Percentiles rank a stretch among this genome's conserved stretches.
Conservation (phyloP, 1,140 invertebrate genomes). For the Nylanderia fulva region DNA sequence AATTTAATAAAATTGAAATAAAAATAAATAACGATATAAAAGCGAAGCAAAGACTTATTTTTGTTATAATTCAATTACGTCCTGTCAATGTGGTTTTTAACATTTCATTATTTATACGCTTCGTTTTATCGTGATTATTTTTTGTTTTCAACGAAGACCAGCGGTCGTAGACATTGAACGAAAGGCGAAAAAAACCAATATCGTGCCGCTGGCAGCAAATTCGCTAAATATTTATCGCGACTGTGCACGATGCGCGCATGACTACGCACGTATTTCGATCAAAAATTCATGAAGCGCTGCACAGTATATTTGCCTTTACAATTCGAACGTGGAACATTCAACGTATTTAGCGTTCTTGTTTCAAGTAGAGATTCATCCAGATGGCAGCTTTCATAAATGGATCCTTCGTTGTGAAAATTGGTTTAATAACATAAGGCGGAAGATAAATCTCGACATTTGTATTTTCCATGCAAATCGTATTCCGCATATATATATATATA, state of each 20-base stretch:
- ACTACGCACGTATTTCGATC: constrained; percentile 42
- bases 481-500: too few species aligned
- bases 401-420: neutral
- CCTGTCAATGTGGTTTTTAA: neutral
- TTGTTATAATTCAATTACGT: neutral
- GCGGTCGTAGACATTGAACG: neutral
- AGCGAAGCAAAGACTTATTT: neutral
- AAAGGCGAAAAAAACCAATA: constrained; percentile 59
- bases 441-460: neutral
- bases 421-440: neutral
- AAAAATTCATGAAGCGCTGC: constrained; percentile 62
- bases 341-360: constrained; percentile 43
- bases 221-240: constrained; percentile 68
- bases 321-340: neutral
- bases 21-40: constrained; percentile 17
- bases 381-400: neutral
- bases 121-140: constrained; percentile 30
- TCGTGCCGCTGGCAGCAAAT: constrained; percentile 54
- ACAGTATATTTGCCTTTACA: constrained; percentile 41
- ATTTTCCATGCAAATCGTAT: neutral
- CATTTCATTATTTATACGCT: neutral
- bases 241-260: constrained; percentile 44
- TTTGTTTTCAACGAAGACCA: constrained; percentile 23
- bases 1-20: neutral
- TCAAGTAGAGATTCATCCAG: neutral